Base-by-base conservation (phyloP, 2,888 invertebrate species). In the Drosophila leonis region DNA sequence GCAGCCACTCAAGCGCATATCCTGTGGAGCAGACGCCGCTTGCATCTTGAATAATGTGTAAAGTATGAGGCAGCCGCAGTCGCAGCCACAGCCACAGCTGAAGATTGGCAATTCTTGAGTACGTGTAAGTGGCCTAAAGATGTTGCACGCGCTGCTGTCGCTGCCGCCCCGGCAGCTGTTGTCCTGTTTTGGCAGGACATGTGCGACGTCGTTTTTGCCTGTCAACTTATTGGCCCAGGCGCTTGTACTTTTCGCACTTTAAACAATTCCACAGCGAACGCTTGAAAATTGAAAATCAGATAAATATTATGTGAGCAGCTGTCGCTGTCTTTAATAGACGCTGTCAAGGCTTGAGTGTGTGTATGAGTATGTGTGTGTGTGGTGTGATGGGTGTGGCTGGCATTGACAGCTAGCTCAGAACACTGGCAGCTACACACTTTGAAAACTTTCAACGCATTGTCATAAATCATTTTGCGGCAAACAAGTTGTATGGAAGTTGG, bases 391-490 rank as follows among this genome's bases (percentile, higher is more conserved):
- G 46, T 52, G 61, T 60, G 24, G 49, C 64, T 75, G 73, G 49
- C 63, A 72, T 72, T 81, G 81, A 83, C 83, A 81, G 81, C 64
- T 61, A 56, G 41, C 57, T 59, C 24, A 20, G 29, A 39, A 39
- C 52, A 44, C 31, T 31, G 49, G 31, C 56, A 49, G 49, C 51
- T 31, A 56, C 64, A 70, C 46, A 65, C 46, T 63, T 66, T 44
- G 68, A 65, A 74, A 82, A 78, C 66, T 86, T 79, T 86, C 76
- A 74, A 72, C 76, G 76, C 82, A 78, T 80, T 86, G 84, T 86
- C 87, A 86, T 86, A 87, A 86, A 86, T 86, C 87, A 86, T 84
- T 84, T 77, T 84, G 82, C 81, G 78, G 81, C 77, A 87, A 86
- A 84, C 83, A 87, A 83, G 78, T 68, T 72, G 72, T 59, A 60